Evolutionary conservation across 2,888 invertebrate species (phyloP).

Genomic region (Adineta ricciae): DNA sequence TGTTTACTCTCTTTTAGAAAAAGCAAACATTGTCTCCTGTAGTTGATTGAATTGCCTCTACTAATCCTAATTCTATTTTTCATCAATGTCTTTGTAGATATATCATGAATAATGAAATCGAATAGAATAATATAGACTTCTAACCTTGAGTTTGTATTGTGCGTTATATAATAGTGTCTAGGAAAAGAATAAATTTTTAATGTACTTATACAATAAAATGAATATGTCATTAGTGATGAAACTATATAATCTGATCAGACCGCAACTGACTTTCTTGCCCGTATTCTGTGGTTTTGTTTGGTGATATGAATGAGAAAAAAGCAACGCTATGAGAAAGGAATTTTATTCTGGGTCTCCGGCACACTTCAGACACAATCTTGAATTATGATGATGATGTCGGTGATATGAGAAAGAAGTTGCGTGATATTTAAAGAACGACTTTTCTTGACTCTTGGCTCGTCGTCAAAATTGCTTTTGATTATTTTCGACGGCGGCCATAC

Average conservation of each 20-base stretch:
- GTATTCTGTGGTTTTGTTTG: too few relatives aligned
- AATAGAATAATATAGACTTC: not conserved
- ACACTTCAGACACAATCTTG: not conserved
- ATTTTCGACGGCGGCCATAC: constrained; percentile 1
- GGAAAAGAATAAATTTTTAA: not conserved
- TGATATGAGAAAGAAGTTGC: not conserved
- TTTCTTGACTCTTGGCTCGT: not conserved
- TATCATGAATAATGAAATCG: not conserved
- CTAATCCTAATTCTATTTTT: not conserved
- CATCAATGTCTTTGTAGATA: not conserved
- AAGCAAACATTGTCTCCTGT: too few relatives aligned
- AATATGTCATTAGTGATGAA: too few relatives aligned
- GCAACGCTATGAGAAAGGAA: not conserved
- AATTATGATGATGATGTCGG: not conserved
- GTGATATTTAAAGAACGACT: not conserved
- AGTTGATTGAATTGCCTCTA: too few relatives aligned
- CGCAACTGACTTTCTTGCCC: too few relatives aligned
- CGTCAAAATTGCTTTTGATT: not conserved
- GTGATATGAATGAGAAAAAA: not conserved
- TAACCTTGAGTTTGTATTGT: not conserved
- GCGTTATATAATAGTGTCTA: not conserved
- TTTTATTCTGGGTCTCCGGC: not conserved
- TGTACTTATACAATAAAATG: too few relatives aligned
- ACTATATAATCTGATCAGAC: too few relatives aligned
- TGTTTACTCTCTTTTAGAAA: too few relatives aligned